Evolutionary conservation across 2,888 invertebrate species (phyloP).

Genomic region (Drosophila niveifrons): DNA sequence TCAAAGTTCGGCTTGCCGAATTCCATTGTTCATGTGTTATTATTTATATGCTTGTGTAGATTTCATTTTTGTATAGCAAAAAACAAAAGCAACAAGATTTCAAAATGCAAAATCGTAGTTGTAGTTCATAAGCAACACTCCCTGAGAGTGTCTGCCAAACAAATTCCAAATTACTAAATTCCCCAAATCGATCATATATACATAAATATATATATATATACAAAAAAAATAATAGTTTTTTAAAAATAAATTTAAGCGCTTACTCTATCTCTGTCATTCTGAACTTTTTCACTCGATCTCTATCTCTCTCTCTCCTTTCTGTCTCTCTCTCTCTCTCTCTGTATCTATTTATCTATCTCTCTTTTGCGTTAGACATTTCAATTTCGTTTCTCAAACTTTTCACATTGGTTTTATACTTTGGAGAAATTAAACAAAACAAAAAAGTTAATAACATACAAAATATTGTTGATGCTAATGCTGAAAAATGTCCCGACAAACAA

Average conservation of each 20-base stretch:
- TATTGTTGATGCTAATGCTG: constrained; percentile 14
- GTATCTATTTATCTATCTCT: constrained; percentile 5
- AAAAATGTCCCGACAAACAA: not conserved
- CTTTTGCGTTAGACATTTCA: constrained; percentile 22
- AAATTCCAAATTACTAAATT: constrained; percentile 7
- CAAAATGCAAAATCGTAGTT: constrained; percentile 77
- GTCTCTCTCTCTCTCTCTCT: constrained; percentile 15
- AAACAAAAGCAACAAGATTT: constrained; percentile 62
- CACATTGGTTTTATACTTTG: constrained; percentile 24
- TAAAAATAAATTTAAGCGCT: constrained; percentile 21
- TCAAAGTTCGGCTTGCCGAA: constrained; percentile 33
- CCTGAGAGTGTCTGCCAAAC: constrained; percentile 23
- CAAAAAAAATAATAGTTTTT: constrained; percentile 4
- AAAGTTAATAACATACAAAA: not conserved
- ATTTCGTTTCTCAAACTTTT: constrained; percentile 25
- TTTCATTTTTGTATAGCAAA: constrained; percentile 70
- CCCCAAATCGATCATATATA: constrained; percentile 4
- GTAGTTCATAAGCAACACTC: constrained; percentile 39
- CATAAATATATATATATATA: not conserved
- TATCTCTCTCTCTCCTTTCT: constrained; percentile 23
- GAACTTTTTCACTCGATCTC: constrained; percentile 3
- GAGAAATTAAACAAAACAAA: constrained; percentile 17
- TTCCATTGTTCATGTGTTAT: constrained; percentile 60
- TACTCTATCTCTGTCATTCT: not conserved
- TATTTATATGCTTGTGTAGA: constrained; percentile 84